A percentile compares a stretch with the other conserved stretches of the same genome.
Conservation (phyloP, 2,113 vertebrate genomes). For the Festucalex cinctus region DNA sequence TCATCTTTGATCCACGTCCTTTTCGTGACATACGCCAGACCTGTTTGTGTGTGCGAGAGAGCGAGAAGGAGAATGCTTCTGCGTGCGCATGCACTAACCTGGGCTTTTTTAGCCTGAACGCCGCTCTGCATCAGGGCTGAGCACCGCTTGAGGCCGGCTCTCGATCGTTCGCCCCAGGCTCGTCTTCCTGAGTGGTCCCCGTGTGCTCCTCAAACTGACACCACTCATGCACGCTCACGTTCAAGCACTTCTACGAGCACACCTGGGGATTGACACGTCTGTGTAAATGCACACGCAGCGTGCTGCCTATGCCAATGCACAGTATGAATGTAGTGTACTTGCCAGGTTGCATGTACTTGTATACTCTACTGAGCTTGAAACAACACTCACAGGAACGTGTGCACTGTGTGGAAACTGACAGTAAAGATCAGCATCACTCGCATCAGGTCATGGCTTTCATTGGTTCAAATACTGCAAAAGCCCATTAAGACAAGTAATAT, state of each 20-base stretch:
- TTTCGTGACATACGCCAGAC: slow-evolving; percentile 28
- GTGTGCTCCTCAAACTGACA: slow-evolving; percentile 51
- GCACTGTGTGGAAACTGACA: slow-evolving; percentile 35
- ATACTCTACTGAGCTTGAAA: neutral
- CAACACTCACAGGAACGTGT: slow-evolving; percentile 11
- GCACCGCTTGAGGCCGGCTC: slow-evolving; percentile 25
- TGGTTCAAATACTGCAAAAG: neutral
- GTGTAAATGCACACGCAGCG: neutral
- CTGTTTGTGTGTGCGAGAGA: slow-evolving; percentile 5
- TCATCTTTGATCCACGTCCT: slow-evolving; percentile 49
- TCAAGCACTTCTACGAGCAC: slow-evolving; percentile 14
- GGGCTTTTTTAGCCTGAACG: slow-evolving; percentile 19
- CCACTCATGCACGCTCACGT: slow-evolving; percentile 21
- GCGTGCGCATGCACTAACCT: slow-evolving; percentile 15
- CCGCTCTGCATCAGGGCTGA: slow-evolving; percentile 19
- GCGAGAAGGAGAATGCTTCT: neutral
- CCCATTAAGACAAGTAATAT: neutral
- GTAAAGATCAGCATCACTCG: slow-evolving; percentile 40
- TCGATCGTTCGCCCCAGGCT: slow-evolving; percentile 27
- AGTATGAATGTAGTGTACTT: neutral
- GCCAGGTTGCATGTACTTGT: neutral
- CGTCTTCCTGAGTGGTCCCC: slow-evolving; percentile 56
- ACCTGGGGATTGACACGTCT: slow-evolving; percentile 26
- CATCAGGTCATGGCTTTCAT: slow-evolving; percentile 31
- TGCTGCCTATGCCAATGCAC: neutral